phyloP scores from a whole-genome alignment of 2,113 vertebrate species.

The Ornithorhynchus anatinus region DNA sequence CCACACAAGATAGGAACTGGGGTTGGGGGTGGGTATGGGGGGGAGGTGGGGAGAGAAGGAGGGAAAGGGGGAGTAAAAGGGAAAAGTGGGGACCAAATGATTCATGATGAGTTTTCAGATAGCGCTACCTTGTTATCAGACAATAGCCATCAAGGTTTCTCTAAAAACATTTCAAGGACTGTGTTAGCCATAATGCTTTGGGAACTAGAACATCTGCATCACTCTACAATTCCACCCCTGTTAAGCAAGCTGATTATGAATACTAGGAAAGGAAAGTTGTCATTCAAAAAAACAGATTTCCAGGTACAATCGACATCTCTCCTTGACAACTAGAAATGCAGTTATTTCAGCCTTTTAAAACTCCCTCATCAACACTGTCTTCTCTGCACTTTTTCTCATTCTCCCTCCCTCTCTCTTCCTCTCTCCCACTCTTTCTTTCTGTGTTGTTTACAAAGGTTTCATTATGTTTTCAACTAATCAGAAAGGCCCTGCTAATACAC shows the following conservation, averaged over 20 bases:
- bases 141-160: slow-evolving; percentile 47
- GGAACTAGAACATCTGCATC: slow-evolving; percentile 60
- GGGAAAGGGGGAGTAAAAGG: not conserved
- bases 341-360: slow-evolving; percentile 50
- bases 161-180: slow-evolving; percentile 50
- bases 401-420: slow-evolving; percentile 1
- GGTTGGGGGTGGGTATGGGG: not conserved
- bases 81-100: slow-evolving; percentile 50
- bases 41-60: too few species aligned
- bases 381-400: slow-evolving; percentile 52
- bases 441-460: slow-evolving; percentile 84
- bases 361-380: slow-evolving; percentile 33
- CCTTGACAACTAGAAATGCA: not conserved
- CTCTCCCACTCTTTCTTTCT: slow-evolving; percentile 62
- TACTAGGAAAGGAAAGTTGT: slow-evolving; percentile 31
- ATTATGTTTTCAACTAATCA: slow-evolving; percentile 87
- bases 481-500: slow-evolving; percentile 81
- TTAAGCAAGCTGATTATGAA: slow-evolving; percentile 46
- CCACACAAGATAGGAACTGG: slow-evolving; percentile 37
- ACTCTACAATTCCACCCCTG: slow-evolving; percentile 50
- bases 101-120: slow-evolving; percentile 53
- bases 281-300: slow-evolving; percentile 48
- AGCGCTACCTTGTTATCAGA: slow-evolving; percentile 55
- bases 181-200: slow-evolving; percentile 52
- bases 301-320: slow-evolving; percentile 22